Base-by-base conservation (phyloP, 2,797 vertebrate genomes). In the Apogon talboti region DNA sequence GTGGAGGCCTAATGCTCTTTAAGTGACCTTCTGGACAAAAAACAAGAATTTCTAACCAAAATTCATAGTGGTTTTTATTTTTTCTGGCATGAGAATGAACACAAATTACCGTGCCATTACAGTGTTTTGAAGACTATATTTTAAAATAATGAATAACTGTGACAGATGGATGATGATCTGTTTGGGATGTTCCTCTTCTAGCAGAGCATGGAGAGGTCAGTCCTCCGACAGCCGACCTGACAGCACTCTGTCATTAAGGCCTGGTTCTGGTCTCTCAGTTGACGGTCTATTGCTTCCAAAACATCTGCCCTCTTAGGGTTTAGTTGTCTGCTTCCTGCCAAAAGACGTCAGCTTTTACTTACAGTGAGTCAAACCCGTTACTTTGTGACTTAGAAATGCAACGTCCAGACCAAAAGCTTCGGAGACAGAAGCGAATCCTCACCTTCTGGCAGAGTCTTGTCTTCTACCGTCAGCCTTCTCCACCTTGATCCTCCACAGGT, bases 401-500 rank as follows among this genome's bases (percentile, higher is more conserved):
- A 46, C 40, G 35, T 16, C n/a, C 3, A 42, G 18, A 14, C n/a
- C 1, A 2, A 44, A 38, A 51, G 38, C 28, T 60, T 44, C 14
- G 14, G 58, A 58, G 6, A 33, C 0, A 0, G 0, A 48, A 18
- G 21, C 40, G 14, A 15, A 15, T 35, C 35, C 90, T 87, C 57
- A 94, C 93, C 84, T 0, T 73, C 49, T 40, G 59, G 44, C 24
- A 78, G 47, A 46, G 33, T 43, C 6, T 73, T 50, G 55, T 82
- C 66, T 14, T 81, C 82, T 30, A n/a, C 74, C 15, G 49, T 67
- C 64, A 74, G 60, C 56, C 92, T 86, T 56, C 82, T 93, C 93
- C 94, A 93, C 60, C 93, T 85, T 59, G 93, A 94, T 3, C 92
- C 93, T 21, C 92, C 92, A 19, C 93, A 94, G 9, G 90, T 92